Conservation (phyloP, 2,113 vertebrate species). For the Xenopus borealis region DNA sequence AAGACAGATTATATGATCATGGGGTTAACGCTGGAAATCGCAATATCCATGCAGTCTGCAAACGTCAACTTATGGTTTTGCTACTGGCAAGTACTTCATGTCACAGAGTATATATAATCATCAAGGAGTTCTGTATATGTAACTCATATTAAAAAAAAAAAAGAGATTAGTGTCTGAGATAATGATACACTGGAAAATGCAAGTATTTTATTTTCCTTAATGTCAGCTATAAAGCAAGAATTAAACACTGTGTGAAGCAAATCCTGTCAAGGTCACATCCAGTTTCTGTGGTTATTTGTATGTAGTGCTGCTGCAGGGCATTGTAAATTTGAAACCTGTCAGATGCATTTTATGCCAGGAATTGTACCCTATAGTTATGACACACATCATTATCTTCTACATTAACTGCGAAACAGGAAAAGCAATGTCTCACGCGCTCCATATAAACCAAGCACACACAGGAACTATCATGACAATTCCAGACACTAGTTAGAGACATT, state of each 20-base stretch:
- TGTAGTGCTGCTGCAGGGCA: constrained; percentile 19
- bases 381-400: constrained; percentile 52
- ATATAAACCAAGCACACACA: background rate
- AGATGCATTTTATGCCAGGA: constrained; percentile 26
- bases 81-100: background rate
- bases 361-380: constrained; percentile 30
- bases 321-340: constrained; percentile 22
- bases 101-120: constrained; percentile 43
- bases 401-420: constrained; percentile 48
- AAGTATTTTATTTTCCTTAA: constrained; percentile 33
- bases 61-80: background rate
- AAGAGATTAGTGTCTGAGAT: constrained; percentile 37
- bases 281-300: background rate
- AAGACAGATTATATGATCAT: background rate
- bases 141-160: constrained; percentile 45
- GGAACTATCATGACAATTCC: background rate
- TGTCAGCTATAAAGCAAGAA: background rate
- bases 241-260: constrained; percentile 8
- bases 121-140: background rate
- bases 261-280: constrained; percentile 28
- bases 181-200: constrained; percentile 45
- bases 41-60: background rate
- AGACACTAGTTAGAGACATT: constrained; percentile 41
- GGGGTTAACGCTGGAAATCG: background rate
- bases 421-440: constrained; percentile 37